Evolutionary conservation across 2,888 invertebrate genomes (phyloP).

Genomic region (Metacarcinus magister): DNA sequence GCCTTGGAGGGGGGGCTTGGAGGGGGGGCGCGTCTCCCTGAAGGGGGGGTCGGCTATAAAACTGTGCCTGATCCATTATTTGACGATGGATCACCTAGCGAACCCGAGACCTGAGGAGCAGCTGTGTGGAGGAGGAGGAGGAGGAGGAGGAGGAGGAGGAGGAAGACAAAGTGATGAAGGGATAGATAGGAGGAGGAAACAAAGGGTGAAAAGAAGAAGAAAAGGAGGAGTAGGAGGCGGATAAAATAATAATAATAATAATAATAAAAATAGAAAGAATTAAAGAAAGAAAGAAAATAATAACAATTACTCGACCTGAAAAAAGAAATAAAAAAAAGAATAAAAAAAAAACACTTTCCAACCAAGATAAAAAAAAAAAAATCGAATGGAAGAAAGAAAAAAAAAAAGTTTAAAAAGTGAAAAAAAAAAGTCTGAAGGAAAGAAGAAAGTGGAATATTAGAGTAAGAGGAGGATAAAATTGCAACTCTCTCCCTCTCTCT

Average conservation of each 20-base stretch:
- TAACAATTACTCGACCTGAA: background rate
- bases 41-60: conserved; percentile 42
- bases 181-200: background rate
- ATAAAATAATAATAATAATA: background rate
- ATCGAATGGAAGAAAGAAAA: background rate
- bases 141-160: background rate
- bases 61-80: conserved; percentile 66
- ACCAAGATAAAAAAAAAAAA: background rate
- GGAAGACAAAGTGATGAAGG: background rate
- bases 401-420: background rate
- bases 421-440: background rate
- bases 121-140: background rate
- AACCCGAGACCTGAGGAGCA: background rate
- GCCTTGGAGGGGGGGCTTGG: background rate
- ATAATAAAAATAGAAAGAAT: background rate
- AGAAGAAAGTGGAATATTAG: background rate
- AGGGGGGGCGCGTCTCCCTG: background rate
- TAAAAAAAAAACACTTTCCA: background rate
- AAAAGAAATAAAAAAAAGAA: background rate
- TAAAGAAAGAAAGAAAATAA: background rate
- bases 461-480: background rate
- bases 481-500: background rate
- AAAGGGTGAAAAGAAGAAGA: background rate
- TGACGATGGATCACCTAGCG: conserved; percentile 57
- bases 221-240: background rate